A percentile compares a stretch with the other conserved stretches of the same genome.
Conservation (phyloP, 2,113 vertebrate species). For the Climacteris rufus region DNA sequence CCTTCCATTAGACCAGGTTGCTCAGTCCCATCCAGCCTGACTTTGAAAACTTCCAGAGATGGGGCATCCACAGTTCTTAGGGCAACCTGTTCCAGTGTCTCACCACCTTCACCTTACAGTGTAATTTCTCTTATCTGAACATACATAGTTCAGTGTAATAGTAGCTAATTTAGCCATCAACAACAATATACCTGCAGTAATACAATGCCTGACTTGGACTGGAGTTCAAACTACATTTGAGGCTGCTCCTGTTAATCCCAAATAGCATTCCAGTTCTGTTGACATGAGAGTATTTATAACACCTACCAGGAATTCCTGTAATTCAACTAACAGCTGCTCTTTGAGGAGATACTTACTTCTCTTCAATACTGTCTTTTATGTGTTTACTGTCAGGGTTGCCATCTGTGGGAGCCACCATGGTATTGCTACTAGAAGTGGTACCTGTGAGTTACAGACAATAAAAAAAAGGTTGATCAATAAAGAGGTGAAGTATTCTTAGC, state of each 20-base stretch:
- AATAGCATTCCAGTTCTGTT: background rate
- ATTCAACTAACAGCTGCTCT: background rate
- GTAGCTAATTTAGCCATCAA: background rate
- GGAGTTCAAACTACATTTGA: background rate
- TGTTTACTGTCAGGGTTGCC: conserved; percentile 85
- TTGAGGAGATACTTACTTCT: conserved; percentile 77
- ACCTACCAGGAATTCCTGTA: background rate
- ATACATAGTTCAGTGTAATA: background rate
- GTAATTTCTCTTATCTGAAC: background rate
- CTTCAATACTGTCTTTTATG: conserved; percentile 88
- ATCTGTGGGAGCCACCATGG: conserved; percentile 93
- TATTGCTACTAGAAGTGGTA: conserved; percentile 98
- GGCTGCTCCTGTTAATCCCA: background rate
- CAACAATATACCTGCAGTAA: background rate
- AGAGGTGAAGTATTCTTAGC: background rate
- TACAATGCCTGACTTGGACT: background rate
- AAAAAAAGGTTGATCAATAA: background rate
- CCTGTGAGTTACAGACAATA: conserved; percentile 68
- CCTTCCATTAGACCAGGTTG: background rate
- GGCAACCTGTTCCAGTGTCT: background rate
- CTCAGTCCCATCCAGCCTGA: background rate
- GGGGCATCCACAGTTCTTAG: background rate
- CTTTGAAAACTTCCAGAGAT: background rate
- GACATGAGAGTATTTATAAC: background rate
- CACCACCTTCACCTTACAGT: background rate